Evolutionary conservation across 2,797 vertebrate species (phyloP), one percentile per base, ranked within the genome.

Genomic region (Nyctalus aviator): DNA sequence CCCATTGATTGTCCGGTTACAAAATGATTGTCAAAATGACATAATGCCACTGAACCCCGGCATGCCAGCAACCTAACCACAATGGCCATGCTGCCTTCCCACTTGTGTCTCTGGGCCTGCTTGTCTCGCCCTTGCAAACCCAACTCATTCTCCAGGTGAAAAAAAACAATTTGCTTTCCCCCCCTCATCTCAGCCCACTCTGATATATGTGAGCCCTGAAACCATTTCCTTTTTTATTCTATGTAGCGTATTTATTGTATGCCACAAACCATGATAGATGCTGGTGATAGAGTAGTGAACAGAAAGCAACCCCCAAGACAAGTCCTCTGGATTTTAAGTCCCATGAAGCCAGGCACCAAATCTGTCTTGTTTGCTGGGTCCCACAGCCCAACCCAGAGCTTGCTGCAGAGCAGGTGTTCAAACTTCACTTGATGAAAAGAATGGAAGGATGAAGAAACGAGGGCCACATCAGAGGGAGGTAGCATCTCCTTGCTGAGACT

Each of bases 31-130:
- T 62, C 14, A 0, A 23, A n/a, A 20, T 18, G 6, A 37, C 35
- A 48, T 25, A 72, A 73, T 53, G 27, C 37, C 32, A 55, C 72
- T 25, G 73, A 78, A 37, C 9, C 18, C 62, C 25, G 30, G 20
- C 23, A n/a, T 1, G 0, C 7, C 81, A 32, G 8, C 18, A 23
- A 0, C 1, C 13, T 25, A n/a, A 7, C 15, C 20, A 11, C 41
- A 30, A 0, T 3, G 9, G 30, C 55, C 46, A 21, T 10, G 8
- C 37, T 32, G 11, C 62, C 46, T 64, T 59, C 30, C 32, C 27
- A 50, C 14, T 35, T 55, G 3, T 21, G 1, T 48, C 20, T 5
- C 75, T 37, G 50, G 59, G 13, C 35, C 84, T 20, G 4, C 21
- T 53, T 7, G 0, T 44, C 41, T 71, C 75, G 71, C 8, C 46